Evolutionary conservation across 2,113 vertebrate species (phyloP).

Genomic region (Hepsetus odoe): DNA sequence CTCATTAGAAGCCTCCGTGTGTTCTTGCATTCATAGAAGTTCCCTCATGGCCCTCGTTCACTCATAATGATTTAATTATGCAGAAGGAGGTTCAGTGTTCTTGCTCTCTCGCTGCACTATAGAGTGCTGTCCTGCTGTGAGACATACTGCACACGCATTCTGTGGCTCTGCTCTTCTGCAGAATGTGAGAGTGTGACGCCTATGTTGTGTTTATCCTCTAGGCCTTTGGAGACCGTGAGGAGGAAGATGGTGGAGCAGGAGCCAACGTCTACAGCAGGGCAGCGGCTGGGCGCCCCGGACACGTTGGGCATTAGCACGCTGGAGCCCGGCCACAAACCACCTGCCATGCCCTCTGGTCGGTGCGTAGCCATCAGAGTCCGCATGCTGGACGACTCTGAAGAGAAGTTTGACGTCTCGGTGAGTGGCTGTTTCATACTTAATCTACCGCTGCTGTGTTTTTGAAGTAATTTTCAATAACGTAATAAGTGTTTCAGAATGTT

Average conservation of each 20-base stretch:
- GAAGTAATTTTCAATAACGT: background rate
- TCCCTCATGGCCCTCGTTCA: background rate
- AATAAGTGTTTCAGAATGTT: too few relatives aligned
- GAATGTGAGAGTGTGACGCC: background rate
- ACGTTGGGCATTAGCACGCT: slow-evolving; percentile 95
- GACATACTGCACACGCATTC: background rate
- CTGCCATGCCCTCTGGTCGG: slow-evolving; percentile 87
- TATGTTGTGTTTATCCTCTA: slow-evolving; percentile 42
- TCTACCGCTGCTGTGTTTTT: background rate
- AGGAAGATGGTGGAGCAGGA: slow-evolving; percentile 89
- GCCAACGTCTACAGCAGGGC: slow-evolving; percentile 84
- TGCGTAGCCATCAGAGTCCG: slow-evolving; percentile 89
- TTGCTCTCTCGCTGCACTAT: background rate
- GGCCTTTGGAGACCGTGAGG: slow-evolving; percentile 63
- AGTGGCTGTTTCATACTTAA: slow-evolving; percentile 63
- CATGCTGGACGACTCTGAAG: slow-evolving; percentile 94
- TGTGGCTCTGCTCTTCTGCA: background rate
- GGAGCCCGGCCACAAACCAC: slow-evolving; percentile 88
- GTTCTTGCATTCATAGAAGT: background rate
- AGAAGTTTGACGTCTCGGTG: slow-evolving; percentile 94
- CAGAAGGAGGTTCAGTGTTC: background rate
- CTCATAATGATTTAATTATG: background rate
- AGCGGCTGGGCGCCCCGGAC: slow-evolving; percentile 88
- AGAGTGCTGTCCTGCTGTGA: background rate
- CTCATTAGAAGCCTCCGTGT: background rate